phyloP scores from a whole-genome alignment of 2,113 vertebrate species.

The Orcinus orca region DNA sequence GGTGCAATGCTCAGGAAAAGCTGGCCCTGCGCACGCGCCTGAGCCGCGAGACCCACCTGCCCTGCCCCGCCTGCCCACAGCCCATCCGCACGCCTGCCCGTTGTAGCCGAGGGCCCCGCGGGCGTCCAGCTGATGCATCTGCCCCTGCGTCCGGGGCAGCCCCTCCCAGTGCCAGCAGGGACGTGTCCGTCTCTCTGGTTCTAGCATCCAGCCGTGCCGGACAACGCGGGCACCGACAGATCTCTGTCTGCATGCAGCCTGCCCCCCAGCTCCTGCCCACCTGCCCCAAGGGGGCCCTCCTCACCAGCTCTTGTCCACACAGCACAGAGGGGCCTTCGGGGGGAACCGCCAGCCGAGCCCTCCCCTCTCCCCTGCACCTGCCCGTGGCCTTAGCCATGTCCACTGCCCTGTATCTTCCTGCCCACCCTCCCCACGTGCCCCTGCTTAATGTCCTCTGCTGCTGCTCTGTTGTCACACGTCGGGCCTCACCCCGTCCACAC shows the following conservation, averaged over 20 bases:
- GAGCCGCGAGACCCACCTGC: too few relatives aligned
- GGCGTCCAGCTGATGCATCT: too few relatives aligned
- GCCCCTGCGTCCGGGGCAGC: neutral
- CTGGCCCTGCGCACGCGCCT: neutral
- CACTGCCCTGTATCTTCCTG: neutral
- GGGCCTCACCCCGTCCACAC: fast-evolving
- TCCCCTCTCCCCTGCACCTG: fast-evolving
- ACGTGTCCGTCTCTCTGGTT: fast-evolving
- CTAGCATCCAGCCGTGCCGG: fast-evolving
- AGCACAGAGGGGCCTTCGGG: fast-evolving
- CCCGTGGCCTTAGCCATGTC: fast-evolving
- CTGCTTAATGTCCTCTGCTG: neutral
- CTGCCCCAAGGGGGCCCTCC: neutral
- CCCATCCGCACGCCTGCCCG: too few relatives aligned
- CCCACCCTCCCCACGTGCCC: fast-evolving
- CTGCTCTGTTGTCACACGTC: fast-evolving
- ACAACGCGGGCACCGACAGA: neutral
- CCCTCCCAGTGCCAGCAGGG: fast-evolving
- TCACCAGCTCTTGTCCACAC: neutral
- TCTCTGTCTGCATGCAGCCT: fast-evolving
- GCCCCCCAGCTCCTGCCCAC: fast-evolving
- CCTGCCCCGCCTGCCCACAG: too few relatives aligned
- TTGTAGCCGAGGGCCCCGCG: too few relatives aligned
- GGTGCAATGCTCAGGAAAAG: too few relatives aligned
- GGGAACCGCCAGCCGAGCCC: neutral